phyloP scores from a whole-genome alignment of 2,888 invertebrate genomes.

The Uloborus plumipes region DNA sequence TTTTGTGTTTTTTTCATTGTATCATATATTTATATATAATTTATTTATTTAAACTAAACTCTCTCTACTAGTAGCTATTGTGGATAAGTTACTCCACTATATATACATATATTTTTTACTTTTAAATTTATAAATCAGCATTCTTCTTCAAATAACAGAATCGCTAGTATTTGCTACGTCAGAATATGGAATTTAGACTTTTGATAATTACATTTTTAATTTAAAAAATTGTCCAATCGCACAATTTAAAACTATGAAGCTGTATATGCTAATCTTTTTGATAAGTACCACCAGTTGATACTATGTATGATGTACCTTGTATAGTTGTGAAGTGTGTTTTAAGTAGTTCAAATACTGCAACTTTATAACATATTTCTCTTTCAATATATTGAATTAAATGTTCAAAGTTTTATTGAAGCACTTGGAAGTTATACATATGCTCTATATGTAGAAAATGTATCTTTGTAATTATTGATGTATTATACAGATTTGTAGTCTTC shows the following conservation, averaged over 20 bases:
- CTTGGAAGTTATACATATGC: too few species aligned
- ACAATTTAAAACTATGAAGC: slow-evolving; percentile 50
- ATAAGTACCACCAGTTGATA: too few species aligned
- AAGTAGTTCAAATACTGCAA: too few species aligned
- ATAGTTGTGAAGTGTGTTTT: too few species aligned
- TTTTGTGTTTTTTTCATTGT: slow-evolving; percentile 46
- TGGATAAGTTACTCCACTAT: slow-evolving; percentile 44
- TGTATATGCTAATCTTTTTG: slow-evolving; percentile 3
- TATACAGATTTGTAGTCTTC: too few species aligned
- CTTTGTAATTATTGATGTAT: too few species aligned
- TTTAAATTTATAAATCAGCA: slow-evolving; percentile 13
- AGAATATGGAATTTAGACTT: slow-evolving; percentile 19
- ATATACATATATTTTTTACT: slow-evolving; percentile 23
- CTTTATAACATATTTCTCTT: too few species aligned
- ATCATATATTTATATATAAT: slow-evolving; percentile 56
- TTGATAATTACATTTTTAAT: slow-evolving; percentile 48
- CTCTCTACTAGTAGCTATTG: slow-evolving; percentile 57
- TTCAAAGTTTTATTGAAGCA: too few species aligned
- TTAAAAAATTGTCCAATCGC: slow-evolving; percentile 61
- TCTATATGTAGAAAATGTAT: too few species aligned
- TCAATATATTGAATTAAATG: too few species aligned
- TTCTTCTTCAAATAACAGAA: slow-evolving; percentile 25
- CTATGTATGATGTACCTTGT: too few species aligned
- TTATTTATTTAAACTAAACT: slow-evolving; percentile 63
- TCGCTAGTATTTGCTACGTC: slow-evolving; percentile 39